Percentiles rank a stretch among this genome's conserved stretches.
Conservation (phyloP, 2,888 invertebrate species). For the Desoria tigrina region DNA sequence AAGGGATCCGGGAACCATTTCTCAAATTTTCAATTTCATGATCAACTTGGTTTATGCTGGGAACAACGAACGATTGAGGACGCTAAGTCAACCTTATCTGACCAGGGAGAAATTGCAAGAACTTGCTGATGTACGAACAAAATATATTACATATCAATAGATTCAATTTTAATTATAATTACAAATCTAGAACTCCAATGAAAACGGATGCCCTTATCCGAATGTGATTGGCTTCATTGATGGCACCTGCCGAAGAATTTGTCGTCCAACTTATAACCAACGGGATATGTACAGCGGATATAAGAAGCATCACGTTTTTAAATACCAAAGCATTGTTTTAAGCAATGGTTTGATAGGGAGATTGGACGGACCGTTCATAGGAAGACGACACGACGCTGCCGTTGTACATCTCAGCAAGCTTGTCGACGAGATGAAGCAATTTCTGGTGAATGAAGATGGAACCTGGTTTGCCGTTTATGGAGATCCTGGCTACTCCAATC, state of each 20-base stretch:
- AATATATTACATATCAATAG: not conserved
- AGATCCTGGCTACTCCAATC: constrained; percentile 26
- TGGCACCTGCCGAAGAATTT: constrained; percentile 28
- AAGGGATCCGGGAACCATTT: not conserved
- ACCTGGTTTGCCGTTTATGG: constrained; percentile 18
- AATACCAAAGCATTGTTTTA: constrained; percentile 29
- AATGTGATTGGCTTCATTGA: constrained; percentile 31
- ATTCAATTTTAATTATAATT: not conserved
- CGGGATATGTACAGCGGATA: constrained; percentile 25
- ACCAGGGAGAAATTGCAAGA: not conserved
- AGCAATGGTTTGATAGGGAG: constrained; percentile 33
- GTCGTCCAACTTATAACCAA: constrained; percentile 25
- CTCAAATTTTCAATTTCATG: not conserved
- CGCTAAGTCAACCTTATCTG: not conserved
- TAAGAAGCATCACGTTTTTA: constrained; percentile 25
- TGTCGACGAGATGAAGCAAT: constrained; percentile 1
- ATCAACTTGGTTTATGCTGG: not conserved
- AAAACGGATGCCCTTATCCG: constrained; percentile 19
- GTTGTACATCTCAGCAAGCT: constrained; percentile 19
- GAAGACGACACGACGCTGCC: constrained; percentile 27
- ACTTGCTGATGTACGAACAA: not conserved
- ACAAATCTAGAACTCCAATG: not conserved
- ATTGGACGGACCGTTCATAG: constrained; percentile 28
- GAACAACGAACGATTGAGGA: not conserved
- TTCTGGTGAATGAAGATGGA: constrained; percentile 7